Percentiles rank a stretch among this genome's conserved stretches.
phyloP scores from a whole-genome alignment of 2,888 invertebrate genomes.

The Ypsolopha scabrella region DNA sequence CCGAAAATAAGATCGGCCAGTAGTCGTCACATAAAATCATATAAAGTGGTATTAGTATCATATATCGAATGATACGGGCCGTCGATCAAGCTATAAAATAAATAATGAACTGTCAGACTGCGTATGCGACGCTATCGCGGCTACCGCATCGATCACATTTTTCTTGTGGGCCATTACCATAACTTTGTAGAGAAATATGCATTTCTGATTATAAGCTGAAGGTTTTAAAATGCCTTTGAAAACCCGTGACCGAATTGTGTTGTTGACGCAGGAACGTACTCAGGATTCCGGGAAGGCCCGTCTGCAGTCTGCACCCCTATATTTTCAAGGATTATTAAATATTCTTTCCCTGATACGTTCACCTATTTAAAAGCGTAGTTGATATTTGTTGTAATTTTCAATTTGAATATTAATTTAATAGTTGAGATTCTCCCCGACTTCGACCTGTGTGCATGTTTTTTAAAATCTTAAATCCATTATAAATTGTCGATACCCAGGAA shows the following conservation, averaged over 20 bases:
- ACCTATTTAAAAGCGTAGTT: neutral
- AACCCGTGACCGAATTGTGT: no score
- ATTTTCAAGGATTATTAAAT: neutral
- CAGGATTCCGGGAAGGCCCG: no score
- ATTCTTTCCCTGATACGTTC: neutral
- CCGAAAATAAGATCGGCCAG: no score
- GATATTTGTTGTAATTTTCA: neutral
- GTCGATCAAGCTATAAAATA: constrained; percentile 7
- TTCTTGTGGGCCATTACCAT: constrained; percentile 20
- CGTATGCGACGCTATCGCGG: constrained; percentile 2
- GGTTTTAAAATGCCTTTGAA: constrained; percentile 25
- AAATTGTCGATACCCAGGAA: no score
- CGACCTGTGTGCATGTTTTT: no score
- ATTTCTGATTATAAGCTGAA: constrained; percentile 28
- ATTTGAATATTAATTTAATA: no score
- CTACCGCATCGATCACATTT: constrained; percentile 13
- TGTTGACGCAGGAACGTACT: no score
- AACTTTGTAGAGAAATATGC: constrained; percentile 31
- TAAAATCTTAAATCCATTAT: no score
- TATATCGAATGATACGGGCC: neutral
- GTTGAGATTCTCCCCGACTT: no score
- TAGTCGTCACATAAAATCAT: no score
- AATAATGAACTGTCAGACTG: constrained; percentile 1
- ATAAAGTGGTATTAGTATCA: neutral
- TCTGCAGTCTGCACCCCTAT: neutral